These are phyloP conservation scores for Taxidea taxus DNA, from an alignment of 2,113 vertebrate species.

Conservation along the genomic window DNA sequence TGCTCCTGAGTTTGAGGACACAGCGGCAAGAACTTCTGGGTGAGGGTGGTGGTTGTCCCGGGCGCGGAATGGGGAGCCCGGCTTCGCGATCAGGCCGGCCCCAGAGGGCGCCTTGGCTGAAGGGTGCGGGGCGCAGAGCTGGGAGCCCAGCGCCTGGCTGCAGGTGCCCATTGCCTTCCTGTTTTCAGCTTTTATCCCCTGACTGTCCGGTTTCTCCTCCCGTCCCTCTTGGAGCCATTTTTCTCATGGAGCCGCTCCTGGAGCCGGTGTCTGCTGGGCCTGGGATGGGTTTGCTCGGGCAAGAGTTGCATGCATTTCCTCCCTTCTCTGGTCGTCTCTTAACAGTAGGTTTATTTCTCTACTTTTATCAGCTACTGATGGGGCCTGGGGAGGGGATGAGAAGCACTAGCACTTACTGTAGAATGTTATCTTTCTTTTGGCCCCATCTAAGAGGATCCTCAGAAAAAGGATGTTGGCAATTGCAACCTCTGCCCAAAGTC, in stretches of 20 bases:
- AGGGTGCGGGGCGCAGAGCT: not conserved
- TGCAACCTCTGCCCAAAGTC: not conserved
- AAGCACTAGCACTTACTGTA: not conserved
- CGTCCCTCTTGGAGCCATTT: accelerated
- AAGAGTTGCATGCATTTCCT: not conserved
- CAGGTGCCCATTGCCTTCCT: accelerated
- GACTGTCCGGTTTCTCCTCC: not conserved
- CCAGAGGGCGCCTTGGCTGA: not conserved
- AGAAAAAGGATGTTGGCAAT: not conserved
- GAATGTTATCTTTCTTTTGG: not conserved
- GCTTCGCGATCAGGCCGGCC: not conserved
- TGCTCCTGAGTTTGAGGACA: not conserved
- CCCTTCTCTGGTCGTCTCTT: not conserved
- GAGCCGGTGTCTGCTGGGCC: not conserved
- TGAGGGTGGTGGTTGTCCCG: not conserved
- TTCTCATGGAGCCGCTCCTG: not conserved
- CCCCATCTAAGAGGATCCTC: not conserved
- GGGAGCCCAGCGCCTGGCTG: accelerated
- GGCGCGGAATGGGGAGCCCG: not conserved
- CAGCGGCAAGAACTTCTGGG: not conserved
- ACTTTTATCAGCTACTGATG: not conserved
- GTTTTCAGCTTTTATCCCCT: not conserved
- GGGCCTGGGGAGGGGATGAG: not conserved
- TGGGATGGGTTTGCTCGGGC: not conserved
- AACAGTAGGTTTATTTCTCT: not conserved